Percentiles rank a stretch among this genome's conserved stretches.
These are phyloP conservation scores for Apocrypta bakeri DNA, from an alignment of 1,140 invertebrate genomes.

Conservation along the genomic window DNA sequence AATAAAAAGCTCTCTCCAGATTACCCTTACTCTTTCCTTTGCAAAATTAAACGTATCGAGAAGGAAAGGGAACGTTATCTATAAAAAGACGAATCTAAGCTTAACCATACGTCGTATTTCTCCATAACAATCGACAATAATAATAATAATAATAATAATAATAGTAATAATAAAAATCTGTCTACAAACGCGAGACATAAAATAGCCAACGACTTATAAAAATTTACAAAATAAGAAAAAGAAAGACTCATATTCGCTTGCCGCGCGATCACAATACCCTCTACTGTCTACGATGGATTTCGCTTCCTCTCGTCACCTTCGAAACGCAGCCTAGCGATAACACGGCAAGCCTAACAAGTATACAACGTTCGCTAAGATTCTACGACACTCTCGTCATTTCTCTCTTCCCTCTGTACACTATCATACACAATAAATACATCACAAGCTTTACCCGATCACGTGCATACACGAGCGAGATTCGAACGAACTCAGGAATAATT, in stretches of 20 bases:
- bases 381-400: neutral
- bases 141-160: slow-evolving; percentile 31
- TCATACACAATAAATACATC: slow-evolving; percentile 45
- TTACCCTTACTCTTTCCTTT: neutral
- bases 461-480: neutral
- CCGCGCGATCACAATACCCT: neutral
- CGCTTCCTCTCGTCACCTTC: neutral
- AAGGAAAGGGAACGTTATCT: slow-evolving; percentile 17
- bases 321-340: neutral
- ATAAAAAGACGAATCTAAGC: slow-evolving; percentile 1
- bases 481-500: neutral
- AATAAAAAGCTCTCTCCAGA: slow-evolving; percentile 46
- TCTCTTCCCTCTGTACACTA: slow-evolving; percentile 30
- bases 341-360: neutral
- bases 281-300: neutral
- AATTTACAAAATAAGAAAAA: slow-evolving; percentile 37
- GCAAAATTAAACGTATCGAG: slow-evolving; percentile 24
- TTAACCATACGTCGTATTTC: slow-evolving; percentile 11
- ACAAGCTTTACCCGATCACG: neutral
- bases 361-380: neutral
- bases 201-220: slow-evolving; percentile 38
- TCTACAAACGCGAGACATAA: slow-evolving; percentile 1
- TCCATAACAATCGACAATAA: slow-evolving; percentile 42
- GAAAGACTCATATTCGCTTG: neutral
- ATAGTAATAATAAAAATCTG: slow-evolving; percentile 38